phyloP scores from a whole-genome alignment of 2,797 vertebrate genomes.

The Fundulus diaphanus region DNA sequence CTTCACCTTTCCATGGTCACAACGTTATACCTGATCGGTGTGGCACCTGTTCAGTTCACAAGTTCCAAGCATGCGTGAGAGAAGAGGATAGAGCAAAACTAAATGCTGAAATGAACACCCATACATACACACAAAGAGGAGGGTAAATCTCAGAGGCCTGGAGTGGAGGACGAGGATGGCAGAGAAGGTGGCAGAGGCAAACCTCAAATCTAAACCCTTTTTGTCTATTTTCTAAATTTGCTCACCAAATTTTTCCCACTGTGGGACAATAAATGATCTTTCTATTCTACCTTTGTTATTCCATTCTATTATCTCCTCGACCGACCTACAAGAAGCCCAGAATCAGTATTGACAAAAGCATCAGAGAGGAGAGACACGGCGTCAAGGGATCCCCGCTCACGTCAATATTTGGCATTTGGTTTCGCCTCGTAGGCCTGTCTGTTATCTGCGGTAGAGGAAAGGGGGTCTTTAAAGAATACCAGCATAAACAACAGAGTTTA shows the following conservation, averaged over 20 bases:
- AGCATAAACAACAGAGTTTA: background rate
- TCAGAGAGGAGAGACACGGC: background rate
- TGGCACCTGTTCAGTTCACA: background rate
- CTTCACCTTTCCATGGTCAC: background rate
- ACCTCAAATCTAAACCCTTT: background rate
- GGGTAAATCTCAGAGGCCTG: background rate
- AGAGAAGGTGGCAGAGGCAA: background rate
- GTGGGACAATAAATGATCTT: too few relatives aligned
- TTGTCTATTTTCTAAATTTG: too few relatives aligned
- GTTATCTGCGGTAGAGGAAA: background rate
- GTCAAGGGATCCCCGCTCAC: background rate
- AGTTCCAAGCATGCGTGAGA: background rate
- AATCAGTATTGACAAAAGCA: slow-evolving; percentile 18
- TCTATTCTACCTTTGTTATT: too few relatives aligned
- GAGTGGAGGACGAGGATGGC: background rate
- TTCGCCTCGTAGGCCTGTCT: background rate
- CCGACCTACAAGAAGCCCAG: background rate
- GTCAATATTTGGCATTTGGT: background rate
- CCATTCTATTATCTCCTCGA: slow-evolving; percentile 11
- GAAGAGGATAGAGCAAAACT: background rate
- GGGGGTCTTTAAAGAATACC: background rate
- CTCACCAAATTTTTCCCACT: too few relatives aligned
- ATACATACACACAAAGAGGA: background rate
- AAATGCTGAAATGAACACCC: background rate
- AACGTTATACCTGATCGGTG: background rate